Conservation (phyloP, 2,113 vertebrate species). For the Calidris pygmaea region DNA sequence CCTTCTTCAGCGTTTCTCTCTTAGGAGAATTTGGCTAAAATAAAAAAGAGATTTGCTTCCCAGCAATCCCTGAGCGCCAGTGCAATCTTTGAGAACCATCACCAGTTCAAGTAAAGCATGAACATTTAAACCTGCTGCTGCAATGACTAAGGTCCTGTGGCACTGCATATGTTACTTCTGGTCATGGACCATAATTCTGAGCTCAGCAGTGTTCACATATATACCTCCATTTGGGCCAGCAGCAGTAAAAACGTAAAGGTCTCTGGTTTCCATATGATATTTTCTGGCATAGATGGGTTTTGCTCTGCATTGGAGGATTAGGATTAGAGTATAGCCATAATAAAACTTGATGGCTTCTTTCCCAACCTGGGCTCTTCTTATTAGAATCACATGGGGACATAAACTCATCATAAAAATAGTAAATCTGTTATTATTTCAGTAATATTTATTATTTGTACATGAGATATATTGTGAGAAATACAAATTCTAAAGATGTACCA, state of each 20-base stretch:
- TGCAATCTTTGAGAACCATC: background rate
- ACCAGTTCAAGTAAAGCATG: background rate
- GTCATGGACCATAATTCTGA: conserved; percentile 27
- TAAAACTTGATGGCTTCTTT: conserved; percentile 25
- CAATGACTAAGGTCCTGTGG: background rate
- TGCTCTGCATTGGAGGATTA: conserved; percentile 9
- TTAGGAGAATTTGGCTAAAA: background rate
- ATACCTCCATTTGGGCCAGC: conserved; percentile 6
- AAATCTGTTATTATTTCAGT: conserved; percentile 27
- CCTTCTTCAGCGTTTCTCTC: background rate
- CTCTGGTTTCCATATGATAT: conserved; percentile 23
- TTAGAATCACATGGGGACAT: conserved; percentile 25
- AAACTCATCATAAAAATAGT: conserved; percentile 18
- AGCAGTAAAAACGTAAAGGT: conserved; percentile 14
- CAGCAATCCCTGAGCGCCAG: background rate
- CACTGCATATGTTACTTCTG: background rate
- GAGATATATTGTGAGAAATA: background rate
- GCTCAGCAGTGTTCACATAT: background rate
- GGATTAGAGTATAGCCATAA: conserved; percentile 29
- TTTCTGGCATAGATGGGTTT: conserved; percentile 6
- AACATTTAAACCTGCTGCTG: background rate
- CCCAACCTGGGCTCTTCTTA: conserved; percentile 23
- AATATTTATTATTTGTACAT: conserved; percentile 4
- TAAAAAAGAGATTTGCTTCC: background rate
- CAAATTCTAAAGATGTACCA: background rate